Evolutionary conservation across 2,888 invertebrate genomes (phyloP), one percentile per base, ranked within the genome.

Genomic region (Crossocerus cetratus): DNA sequence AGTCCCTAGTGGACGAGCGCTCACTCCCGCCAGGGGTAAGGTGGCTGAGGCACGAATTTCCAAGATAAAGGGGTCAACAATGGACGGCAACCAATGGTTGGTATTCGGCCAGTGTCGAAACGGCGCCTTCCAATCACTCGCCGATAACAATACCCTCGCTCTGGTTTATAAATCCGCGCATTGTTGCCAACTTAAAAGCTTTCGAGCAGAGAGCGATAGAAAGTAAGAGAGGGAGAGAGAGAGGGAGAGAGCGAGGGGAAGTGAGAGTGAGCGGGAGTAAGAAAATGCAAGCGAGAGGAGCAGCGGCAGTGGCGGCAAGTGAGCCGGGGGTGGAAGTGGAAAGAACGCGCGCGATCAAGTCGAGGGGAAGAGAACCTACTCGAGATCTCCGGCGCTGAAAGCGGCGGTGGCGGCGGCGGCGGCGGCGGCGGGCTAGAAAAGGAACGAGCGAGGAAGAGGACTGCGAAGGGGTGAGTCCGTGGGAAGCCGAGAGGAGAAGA

Each of bases 171-270:
- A 90, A 90, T 90, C 89, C 88, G 86, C 74, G 88, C 89, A 89
- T 90, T 90, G 90, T 89, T 89, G 88, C 88, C 86, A 88, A 89
- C 88, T 89, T 89, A 88, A 89, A 89, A 89, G 88, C 88, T 77
- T 76, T 74, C 75, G 74, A 75, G 72, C 70, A 65, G 69, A 61
- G 60, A 64, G 64, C 8, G 67, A 42, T 42, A 32, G 32, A 55
- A 42, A 20, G 69, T 21, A 55, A 44, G 20, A 53, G 42, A 55
- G 45, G 16, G 69, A 23, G 58, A 44, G 20, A 53, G 42, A 13
- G 32, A 23, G 20, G 18, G 43, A 21, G 22, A 43, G 42, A 54
- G 20, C 22, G 56, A 58, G 57, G 23, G 49, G 43, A n/a, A 11
- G 42, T 32, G 45, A 44, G 62, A 54, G 22, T 13, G 49, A 22